Percentiles rank a stretch among this genome's conserved stretches.
These are phyloP conservation scores for Oligia strigilis DNA, from an alignment of 2,888 invertebrate species.

Conservation along the genomic window DNA sequence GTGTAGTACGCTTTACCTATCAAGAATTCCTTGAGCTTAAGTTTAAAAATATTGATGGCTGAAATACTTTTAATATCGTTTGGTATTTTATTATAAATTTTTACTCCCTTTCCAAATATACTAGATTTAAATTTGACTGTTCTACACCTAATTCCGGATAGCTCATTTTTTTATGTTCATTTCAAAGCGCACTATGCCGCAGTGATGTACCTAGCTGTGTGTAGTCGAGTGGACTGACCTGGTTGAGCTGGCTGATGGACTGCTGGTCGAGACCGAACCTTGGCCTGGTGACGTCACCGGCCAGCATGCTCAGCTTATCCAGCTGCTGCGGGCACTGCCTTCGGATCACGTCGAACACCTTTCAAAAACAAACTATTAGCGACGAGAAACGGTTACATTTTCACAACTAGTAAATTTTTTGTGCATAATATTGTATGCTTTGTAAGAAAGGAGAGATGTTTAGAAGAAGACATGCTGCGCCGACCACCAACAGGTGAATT, in stretches of 20 bases:
- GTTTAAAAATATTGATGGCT: too few relatives aligned
- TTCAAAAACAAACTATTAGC: background rate
- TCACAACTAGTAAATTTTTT: background rate
- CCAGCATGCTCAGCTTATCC: constrained; percentile 91
- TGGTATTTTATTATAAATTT: too few relatives aligned
- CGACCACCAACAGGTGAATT: background rate
- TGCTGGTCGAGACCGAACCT: constrained; percentile 88
- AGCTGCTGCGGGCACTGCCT: constrained; percentile 86
- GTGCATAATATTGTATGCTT: too few relatives aligned
- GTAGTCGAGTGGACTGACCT: constrained; percentile 34
- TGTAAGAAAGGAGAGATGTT: background rate
- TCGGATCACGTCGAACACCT: constrained; percentile 88
- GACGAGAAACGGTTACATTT: too few relatives aligned
- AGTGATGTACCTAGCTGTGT: too few relatives aligned
- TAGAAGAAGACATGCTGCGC: background rate
- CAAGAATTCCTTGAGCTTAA: too few relatives aligned
- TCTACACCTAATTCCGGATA: too few relatives aligned
- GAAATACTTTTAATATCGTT: too few relatives aligned
- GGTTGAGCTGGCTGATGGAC: constrained; percentile 72
- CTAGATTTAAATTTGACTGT: too few relatives aligned
- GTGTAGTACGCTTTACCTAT: too few relatives aligned
- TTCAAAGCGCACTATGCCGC: background rate
- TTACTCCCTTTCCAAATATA: too few relatives aligned
- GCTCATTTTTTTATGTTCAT: background rate
- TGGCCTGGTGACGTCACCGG: constrained; percentile 91